Percentiles rank a stretch among this genome's conserved stretches.
Evolutionary conservation across 2,113 vertebrate genomes (phyloP).

Genomic region (Hypocryptadius cinnamomeus): DNA sequence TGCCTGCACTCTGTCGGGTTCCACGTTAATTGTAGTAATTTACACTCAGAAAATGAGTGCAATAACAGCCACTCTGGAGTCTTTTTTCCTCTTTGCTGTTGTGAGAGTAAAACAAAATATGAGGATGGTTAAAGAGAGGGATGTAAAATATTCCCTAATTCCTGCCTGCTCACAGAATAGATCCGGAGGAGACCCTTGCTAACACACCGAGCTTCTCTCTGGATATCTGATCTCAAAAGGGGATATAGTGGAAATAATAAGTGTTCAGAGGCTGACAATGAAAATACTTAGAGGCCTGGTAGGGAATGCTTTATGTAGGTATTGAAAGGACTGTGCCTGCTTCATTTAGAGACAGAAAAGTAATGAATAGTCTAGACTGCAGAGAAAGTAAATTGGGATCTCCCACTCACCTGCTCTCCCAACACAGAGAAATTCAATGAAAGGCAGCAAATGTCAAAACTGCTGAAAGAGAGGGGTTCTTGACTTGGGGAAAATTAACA

Average conservation of each 20-base stretch:
- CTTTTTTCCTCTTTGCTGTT: background rate
- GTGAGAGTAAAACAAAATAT: background rate
- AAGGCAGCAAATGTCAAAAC: conserved; percentile 33
- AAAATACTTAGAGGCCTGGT: conserved; percentile 55
- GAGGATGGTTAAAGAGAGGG: background rate
- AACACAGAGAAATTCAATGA: conserved; percentile 13
- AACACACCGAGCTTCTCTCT: background rate
- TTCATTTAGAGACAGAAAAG: conserved; percentile 50
- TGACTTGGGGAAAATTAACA: conserved; percentile 17
- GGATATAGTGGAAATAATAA: conserved; percentile 52
- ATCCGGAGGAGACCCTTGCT: background rate
- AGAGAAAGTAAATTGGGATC: conserved; percentile 51
- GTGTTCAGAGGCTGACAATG: conserved; percentile 55
- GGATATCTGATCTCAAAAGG: conserved; percentile 49
- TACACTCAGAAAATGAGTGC: background rate
- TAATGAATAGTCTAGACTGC: conserved; percentile 63
- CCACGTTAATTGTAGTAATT: conserved; percentile 12
- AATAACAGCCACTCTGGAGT: background rate
- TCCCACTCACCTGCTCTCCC: conserved; percentile 38
- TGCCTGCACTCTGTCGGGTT: background rate
- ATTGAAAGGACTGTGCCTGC: conserved; percentile 46
- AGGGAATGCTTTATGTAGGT: conserved; percentile 45
- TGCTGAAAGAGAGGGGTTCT: background rate
- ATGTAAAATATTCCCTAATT: background rate
- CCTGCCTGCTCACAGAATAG: background rate